Base-by-base conservation (phyloP, 2,888 invertebrate genomes). In the Pandemis cinnamomeana region DNA sequence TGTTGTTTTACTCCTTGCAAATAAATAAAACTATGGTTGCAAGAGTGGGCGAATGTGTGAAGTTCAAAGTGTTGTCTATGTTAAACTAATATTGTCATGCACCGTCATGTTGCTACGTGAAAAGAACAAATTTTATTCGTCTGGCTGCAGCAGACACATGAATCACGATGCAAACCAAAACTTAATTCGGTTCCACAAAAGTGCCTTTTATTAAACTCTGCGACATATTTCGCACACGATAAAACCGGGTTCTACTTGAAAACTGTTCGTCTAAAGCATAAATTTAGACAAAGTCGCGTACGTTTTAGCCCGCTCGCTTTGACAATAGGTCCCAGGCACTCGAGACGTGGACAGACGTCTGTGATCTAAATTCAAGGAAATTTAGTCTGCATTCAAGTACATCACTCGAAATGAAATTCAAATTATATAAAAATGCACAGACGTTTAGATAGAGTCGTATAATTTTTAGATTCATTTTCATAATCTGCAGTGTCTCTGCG, bases 311-410 rank as follows among this genome's bases (percentile, higher is more conserved):
- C 44, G 58, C 58, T 41, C 69, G 75, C 63, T 74, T 76, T 71
- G 77, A 71, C 75, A 79, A 67, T 72, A 73, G 74, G 60, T 77
- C 80, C 79, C 79, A 79, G 80, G 80, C 79, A 82, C 82, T 81
- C 81, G 80, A 86, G 86, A 89, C 87, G 80, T 83, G 89, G 88
- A 90, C 83, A 80, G 80, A 89, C 84, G 80, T 83, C 76, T 72
- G 89, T 89, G 85, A 91, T 94, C 89, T 91, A 94, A 93, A 94
- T 94, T 94, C 93, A 94, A 94, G 92, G 93, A 93, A 93, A 92
- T 91, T 89, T 84, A 88, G 90, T 92, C 89, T 92, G 93, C 92
- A 93, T 84, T 89, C 87, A 89, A 92, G 91, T 91, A 92, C 91
- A 91, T 90, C 86, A 86, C 82, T 84, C 80, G 78, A 84, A 84